Conservation (phyloP, 2,113 vertebrate species). For the Isichthys henryi region DNA sequence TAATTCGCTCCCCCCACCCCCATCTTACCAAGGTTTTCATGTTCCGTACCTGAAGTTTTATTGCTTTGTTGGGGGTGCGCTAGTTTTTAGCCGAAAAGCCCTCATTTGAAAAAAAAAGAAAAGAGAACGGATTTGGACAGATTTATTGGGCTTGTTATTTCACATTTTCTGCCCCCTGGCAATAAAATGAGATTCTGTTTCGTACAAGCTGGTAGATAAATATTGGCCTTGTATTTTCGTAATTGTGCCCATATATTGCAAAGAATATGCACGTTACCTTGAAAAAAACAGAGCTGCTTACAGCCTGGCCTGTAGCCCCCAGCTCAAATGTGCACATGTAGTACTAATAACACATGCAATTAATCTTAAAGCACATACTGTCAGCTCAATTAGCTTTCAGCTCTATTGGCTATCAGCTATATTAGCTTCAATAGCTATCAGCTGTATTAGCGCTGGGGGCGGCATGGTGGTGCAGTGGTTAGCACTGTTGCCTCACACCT, state of each 20-base stretch:
- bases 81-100: slow-evolving; percentile 20
- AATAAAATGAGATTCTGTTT: background rate
- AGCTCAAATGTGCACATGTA: background rate
- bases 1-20: background rate
- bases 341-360: background rate
- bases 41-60: slow-evolving; percentile 24
- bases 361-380: background rate
- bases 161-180: background rate
- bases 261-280: background rate
- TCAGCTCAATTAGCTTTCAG: background rate
- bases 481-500: too few relatives aligned
- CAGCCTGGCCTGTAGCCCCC: background rate
- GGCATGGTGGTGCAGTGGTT: too few relatives aligned
- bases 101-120: slow-evolving; percentile 11
- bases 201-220: background rate
- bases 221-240: background rate
- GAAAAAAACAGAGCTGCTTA: background rate
- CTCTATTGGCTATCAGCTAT: background rate
- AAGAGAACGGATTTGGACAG: slow-evolving; percentile 35
- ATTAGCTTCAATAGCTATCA: background rate
- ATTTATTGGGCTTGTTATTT: slow-evolving; percentile 53
- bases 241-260: background rate
- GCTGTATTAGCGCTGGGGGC: background rate
- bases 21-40: background rate
- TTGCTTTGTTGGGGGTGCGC: slow-evolving; percentile 20